Evolutionary conservation across 2,797 vertebrate genomes (phyloP), one percentile per base, ranked within the genome.

Genomic region (Gymnothorax javanicus): DNA sequence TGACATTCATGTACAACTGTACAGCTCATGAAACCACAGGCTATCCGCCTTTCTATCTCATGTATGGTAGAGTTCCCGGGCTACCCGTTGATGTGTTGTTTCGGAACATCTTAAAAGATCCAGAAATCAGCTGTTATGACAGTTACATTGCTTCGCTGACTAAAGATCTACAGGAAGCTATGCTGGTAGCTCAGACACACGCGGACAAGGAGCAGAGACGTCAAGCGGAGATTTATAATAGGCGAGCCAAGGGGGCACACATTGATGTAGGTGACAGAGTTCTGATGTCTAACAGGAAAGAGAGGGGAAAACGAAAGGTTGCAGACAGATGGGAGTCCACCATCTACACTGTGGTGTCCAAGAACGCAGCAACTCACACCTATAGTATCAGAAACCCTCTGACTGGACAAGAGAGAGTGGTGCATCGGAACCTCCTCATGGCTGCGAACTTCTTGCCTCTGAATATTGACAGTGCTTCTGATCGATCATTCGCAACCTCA

Each of bases 31-130:
- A 87, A 58, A 86, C 84, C 2, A 89, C 83, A 11, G 84, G 88
- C 17, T 85, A 89, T 6, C 57, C 84, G 13, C 86, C 67, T 3
- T 87, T 85, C 11, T 87, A 82, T 54, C 33, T 88, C 1, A 89
- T 87, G 83, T 86, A 86, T 86, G 87, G 85, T 27, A 58, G 67
- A 17, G 87, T 88, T n/a, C n/a, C n/a, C n/a, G n/a, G n/a, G n/a
- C 27, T 85, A 1, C 85, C 82, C n/a, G 52, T 86, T 54, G 85
- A 88, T 50, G 20, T 88, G 8, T 8, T 88, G 23, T 86, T 88
- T 60, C 79, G 69, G 60, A 84, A 67, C n/a, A 69, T 84, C 54
- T 25, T 88, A 43, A 79, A 25, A 62, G 59, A 84, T 5, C 43
- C 71, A 23, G 82, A 77, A 23, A 87, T 84, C 4, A 56, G 86